Evolutionary conservation across 2,888 invertebrate genomes (phyloP).

Genomic region (Cryptocephalus moraei): DNA sequence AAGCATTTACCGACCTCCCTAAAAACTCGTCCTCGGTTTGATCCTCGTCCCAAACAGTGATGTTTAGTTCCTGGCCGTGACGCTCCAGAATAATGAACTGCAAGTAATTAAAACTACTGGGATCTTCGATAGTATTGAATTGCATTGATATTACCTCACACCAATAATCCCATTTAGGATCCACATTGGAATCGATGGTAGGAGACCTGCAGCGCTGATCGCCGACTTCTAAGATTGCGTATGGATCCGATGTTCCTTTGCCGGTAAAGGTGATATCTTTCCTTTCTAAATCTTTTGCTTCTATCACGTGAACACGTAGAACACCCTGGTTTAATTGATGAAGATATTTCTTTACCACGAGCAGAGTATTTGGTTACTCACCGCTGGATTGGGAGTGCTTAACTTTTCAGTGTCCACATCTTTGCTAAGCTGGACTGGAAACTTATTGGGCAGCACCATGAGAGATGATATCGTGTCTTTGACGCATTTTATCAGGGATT

Average conservation of each 20-base stretch:
- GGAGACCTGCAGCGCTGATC: conserved; percentile 87
- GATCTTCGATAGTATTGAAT: conserved; percentile 2
- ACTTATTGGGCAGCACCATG: conserved; percentile 92
- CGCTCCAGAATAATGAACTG: conserved; percentile 20
- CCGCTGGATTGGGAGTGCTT: conserved; percentile 16
- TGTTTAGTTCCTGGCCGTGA: conserved; percentile 18
- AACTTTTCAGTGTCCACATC: conserved; percentile 61
- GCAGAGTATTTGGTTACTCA: conserved; percentile 6
- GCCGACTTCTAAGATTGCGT: conserved; percentile 81
- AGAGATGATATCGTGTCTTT: conserved; percentile 81
- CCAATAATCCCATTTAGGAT: conserved; percentile 95
- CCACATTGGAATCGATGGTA: conserved; percentile 82
- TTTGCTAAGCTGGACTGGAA: conserved; percentile 77
- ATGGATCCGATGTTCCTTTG: conserved; percentile 94
- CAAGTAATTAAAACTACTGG: conserved; percentile 3
- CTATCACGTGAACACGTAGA: conserved; percentile 83
- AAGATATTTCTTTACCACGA: background rate
- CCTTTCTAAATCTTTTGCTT: conserved; percentile 90
- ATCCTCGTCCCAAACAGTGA: conserved; percentile 22
- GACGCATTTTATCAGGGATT: conserved; percentile 74
- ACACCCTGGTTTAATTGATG: conserved; percentile 58
- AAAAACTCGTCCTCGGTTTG: conserved; percentile 23
- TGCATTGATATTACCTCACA: conserved; percentile 67
- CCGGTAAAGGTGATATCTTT: conserved; percentile 88
- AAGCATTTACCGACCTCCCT: conserved; percentile 15